Evolutionary conservation across 2,113 vertebrate species (phyloP).

Genomic region (Upupa epops): DNA sequence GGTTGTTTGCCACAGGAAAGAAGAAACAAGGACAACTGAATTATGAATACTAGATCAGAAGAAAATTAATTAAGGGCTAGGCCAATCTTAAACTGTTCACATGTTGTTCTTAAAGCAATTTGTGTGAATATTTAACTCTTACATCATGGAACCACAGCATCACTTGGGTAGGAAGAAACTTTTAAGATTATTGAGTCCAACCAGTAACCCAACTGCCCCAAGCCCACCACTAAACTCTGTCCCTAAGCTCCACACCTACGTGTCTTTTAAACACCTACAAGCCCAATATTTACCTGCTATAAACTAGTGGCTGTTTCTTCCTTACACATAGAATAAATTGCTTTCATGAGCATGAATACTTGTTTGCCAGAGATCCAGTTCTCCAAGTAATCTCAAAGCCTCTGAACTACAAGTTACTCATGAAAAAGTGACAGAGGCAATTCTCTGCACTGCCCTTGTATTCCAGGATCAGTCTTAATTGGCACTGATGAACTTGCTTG

Average conservation of each 20-base stretch:
- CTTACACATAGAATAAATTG: not conserved
- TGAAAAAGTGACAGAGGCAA: not conserved
- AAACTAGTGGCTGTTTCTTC: not conserved
- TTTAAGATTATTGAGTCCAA: too few species aligned
- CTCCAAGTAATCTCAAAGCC: not conserved
- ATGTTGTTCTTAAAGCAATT: not conserved
- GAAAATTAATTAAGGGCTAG: not conserved
- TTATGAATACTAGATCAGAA: not conserved
- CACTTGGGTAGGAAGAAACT: too few species aligned
- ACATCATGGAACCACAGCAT: not conserved
- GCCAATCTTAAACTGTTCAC: not conserved
- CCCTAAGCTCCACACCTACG: too few species aligned
- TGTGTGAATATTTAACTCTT: not conserved
- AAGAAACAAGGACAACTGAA: not conserved
- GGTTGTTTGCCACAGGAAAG: not conserved
- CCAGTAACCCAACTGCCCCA: too few species aligned
- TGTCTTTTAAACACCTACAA: not conserved
- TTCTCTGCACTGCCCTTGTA: not conserved
- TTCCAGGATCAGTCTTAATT: not conserved
- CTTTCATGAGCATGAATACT: not conserved
- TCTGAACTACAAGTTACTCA: not conserved
- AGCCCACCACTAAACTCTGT: too few species aligned
- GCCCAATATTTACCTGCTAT: not conserved
- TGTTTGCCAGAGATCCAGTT: not conserved
- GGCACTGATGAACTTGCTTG: not conserved